A percentile compares a stretch with the other conserved stretches of the same genome.
These are phyloP conservation scores for Drosophila auraria DNA, from an alignment of 1,140 invertebrate species.

Conservation along the genomic window DNA sequence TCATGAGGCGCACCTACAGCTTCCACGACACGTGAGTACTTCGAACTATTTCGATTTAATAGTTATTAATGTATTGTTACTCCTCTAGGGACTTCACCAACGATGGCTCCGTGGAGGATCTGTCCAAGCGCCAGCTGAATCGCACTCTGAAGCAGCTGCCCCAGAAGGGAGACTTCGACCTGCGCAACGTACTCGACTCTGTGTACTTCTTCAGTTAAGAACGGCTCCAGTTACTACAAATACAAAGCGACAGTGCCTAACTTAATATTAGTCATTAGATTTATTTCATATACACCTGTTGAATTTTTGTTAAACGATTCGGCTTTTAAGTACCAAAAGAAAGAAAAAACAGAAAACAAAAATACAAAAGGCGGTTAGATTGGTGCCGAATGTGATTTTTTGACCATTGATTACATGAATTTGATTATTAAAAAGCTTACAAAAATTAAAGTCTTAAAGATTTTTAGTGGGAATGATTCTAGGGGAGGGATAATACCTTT, in stretches of 20 bases:
- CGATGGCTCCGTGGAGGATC: slow-evolving; percentile 86
- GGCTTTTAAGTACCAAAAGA: slow-evolving; percentile 65
- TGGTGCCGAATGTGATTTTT: slow-evolving; percentile 63
- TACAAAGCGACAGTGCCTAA: slow-evolving; percentile 54
- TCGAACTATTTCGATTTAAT: background rate
- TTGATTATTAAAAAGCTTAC: slow-evolving; percentile 22
- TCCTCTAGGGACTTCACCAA: slow-evolving; percentile 86
- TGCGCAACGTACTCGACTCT: slow-evolving; percentile 91
- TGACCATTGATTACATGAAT: slow-evolving; percentile 45
- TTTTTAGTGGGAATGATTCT: no score
- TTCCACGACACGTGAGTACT: slow-evolving; percentile 87
- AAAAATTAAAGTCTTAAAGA: background rate
- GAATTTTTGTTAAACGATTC: slow-evolving; percentile 62
- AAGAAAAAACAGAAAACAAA: background rate
- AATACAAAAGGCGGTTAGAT: slow-evolving; percentile 19
- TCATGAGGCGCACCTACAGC: slow-evolving; percentile 89
- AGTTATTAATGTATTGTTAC: background rate
- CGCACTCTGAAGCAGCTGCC: slow-evolving; percentile 88
- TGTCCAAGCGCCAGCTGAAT: slow-evolving; percentile 88
- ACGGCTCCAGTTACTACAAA: slow-evolving; percentile 88
- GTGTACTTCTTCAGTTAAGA: slow-evolving; percentile 93
- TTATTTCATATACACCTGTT: slow-evolving; percentile 47
- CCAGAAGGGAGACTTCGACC: slow-evolving; percentile 90
- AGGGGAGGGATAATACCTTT: background rate
- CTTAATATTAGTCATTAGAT: slow-evolving; percentile 38